Base-by-base conservation (phyloP, 64 coral and sea anemone species). In the Acropora yongei region DNA sequence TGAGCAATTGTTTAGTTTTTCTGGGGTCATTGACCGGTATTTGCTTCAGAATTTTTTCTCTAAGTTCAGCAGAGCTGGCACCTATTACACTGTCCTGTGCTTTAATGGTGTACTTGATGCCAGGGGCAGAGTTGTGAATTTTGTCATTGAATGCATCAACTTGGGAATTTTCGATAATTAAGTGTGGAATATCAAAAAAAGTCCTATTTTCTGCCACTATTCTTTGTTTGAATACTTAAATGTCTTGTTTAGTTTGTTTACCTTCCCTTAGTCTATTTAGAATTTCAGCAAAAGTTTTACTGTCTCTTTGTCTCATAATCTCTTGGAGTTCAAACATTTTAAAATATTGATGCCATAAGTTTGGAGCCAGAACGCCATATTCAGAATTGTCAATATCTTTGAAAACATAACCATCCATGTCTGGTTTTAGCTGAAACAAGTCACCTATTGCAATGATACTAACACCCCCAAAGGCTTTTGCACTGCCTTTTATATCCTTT, bases 261-360 rank as follows among this genome's bases (percentile, higher is more conserved):
- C n/a, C n/a, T n/a, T n/a, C n/a, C n/a, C 67, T 41, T 14, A 4
- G 40, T 10, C 67, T 69, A 48, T 87, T 74, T 0, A 87, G 61
- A 49, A 87, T 45, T 74, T 87, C 65, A 69, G 84, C 84, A 87
- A 87, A 87, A 13, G 69, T 20, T 72, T 48, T 86, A 43, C 68
- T 72, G 44, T 86, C 82, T 71, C 68, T 86, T 45, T 86, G 83
- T 72, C 84, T 87, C 84, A 74, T 74, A 18, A 87, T 87, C 8
- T 87, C 12, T 43, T 69, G 17, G 0, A 85, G 8, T 61, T 85
- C 50, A 55, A 55, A 55, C 58, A 66, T 45, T 46, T 14, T 85
- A 83, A 83, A 83, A 53, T 83, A 20, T 79, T 79, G n/a, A 78
- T 57, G 87, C 71, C 71, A 89, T 39, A 78, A 4, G 77, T 78